Conservation (phyloP, 1,140 invertebrate genomes). For the Marisa cornuarietis region DNA sequence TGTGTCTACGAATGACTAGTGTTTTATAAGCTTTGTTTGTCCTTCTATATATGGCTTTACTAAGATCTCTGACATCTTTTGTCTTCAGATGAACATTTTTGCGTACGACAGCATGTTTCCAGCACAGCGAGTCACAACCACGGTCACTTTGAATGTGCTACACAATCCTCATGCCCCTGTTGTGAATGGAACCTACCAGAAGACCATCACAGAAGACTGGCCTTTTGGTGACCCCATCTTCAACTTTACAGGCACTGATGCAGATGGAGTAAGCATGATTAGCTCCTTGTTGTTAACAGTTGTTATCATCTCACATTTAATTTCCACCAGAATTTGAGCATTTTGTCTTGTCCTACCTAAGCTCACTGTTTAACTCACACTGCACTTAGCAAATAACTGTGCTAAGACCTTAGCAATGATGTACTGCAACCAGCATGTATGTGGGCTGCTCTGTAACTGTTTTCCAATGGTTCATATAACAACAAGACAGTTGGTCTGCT, state of each 20-base stretch:
- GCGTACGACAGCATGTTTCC: constrained; percentile 89
- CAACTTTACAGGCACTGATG: constrained; percentile 44
- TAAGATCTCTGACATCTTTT: neutral
- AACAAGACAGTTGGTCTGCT: too few species aligned
- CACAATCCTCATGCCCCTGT: constrained; percentile 77
- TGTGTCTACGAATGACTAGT: neutral
- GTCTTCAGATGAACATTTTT: constrained; percentile 75
- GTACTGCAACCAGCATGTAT: too few species aligned
- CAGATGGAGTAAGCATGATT: constrained; percentile 44
- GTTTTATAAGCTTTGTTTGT: neutral
- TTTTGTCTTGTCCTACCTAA: neutral
- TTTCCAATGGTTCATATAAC: too few species aligned
- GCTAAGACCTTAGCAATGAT: too few species aligned
- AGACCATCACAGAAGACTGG: constrained; percentile 30
- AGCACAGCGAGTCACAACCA: constrained; percentile 81
- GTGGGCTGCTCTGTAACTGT: too few species aligned
- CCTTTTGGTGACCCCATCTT: constrained; percentile 33
- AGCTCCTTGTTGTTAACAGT: neutral
- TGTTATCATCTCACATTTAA: neutral
- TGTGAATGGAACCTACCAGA: constrained; percentile 72
- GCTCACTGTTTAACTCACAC: too few species aligned
- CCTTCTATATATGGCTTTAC: neutral
- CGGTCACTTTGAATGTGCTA: constrained; percentile 83
- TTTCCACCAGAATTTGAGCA: neutral
- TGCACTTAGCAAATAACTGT: too few species aligned